These are phyloP conservation scores for Cochlearius cochlearius DNA, from an alignment of 2,113 vertebrate genomes.

Conservation along the genomic window DNA sequence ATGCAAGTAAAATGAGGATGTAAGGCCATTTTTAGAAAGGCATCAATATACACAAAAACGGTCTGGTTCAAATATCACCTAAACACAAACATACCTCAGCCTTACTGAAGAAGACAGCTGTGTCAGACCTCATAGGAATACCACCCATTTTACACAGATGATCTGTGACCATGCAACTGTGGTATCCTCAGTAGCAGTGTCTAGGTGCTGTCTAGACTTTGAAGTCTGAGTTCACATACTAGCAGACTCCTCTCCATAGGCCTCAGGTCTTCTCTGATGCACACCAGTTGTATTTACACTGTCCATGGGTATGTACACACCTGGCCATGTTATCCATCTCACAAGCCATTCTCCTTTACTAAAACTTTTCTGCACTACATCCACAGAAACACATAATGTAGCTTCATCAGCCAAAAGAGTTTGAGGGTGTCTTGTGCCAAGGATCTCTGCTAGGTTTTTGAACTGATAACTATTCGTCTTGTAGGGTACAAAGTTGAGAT, in stretches of 20 bases:
- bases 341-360: background rate
- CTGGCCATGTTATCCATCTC: background rate
- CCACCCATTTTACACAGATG: background rate
- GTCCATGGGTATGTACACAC: fast-evolving
- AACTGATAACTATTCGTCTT: background rate
- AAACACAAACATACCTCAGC: background rate
- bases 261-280: background rate
- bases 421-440: background rate
- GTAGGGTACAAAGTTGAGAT: background rate
- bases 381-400: background rate
- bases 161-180: background rate
- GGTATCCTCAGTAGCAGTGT: background rate
- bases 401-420: background rate
- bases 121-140: background rate
- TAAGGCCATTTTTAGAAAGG: background rate
- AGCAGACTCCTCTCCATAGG: background rate
- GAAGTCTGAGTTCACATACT: background rate
- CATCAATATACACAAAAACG: background rate
- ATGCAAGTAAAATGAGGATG: background rate
- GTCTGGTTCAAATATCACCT: background rate
- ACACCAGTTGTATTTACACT: background rate
- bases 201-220: background rate
- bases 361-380: background rate
- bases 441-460: background rate
- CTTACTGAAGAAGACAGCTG: background rate